These are phyloP conservation scores for Merops nubicus DNA, from an alignment of 2,113 vertebrate genomes.

Conservation along the genomic window DNA sequence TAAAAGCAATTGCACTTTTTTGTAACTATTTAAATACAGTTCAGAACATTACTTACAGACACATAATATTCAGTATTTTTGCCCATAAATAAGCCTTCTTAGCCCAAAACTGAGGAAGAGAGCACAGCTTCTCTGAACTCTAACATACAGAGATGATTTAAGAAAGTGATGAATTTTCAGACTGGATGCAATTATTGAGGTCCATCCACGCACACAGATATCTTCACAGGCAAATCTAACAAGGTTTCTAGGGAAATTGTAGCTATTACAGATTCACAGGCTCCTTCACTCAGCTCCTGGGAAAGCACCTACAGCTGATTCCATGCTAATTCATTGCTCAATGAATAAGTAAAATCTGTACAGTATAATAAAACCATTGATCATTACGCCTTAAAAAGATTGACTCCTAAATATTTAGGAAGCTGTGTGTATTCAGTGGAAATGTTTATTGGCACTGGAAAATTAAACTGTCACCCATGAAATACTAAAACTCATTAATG, in stretches of 20 bases:
- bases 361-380: conserved; percentile 58
- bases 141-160: not conserved
- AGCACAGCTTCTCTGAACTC: not conserved
- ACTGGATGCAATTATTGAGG: not conserved
- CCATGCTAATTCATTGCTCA: conserved; percentile 54
- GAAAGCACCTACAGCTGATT: conserved; percentile 36
- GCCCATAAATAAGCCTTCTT: not conserved
- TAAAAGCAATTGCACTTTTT: not conserved
- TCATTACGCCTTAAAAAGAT: conserved; percentile 56
- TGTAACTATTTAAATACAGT: not conserved
- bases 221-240: not conserved
- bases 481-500: conserved; percentile 74
- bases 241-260: conserved; percentile 19
- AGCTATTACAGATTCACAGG: conserved; percentile 19
- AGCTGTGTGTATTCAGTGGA: conserved; percentile 29
- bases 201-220: fast-evolving
- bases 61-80: not conserved
- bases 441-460: conserved; percentile 66
- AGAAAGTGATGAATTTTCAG: conserved; percentile 22
- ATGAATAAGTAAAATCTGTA: conserved; percentile 62
- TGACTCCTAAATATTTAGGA: conserved; percentile 71
- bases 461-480: conserved; percentile 73
- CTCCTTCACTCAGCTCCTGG: conserved; percentile 20
- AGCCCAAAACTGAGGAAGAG: not conserved
- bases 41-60: not conserved